Percentiles rank a stretch among this genome's conserved stretches.
Conservation (phyloP, 2,797 vertebrate genomes). For the Pelochelys cantorii region DNA sequence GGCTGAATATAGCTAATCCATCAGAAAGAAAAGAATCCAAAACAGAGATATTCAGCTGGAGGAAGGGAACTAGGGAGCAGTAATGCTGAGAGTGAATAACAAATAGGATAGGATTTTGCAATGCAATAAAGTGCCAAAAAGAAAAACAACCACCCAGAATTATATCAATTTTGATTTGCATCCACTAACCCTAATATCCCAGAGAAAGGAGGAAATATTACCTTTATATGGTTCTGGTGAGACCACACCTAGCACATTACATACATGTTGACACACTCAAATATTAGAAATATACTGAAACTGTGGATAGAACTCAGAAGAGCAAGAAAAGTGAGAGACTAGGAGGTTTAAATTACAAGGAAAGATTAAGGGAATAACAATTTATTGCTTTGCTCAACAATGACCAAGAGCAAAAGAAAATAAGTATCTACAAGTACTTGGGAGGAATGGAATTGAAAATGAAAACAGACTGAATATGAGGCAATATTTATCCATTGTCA, state of each 20-base stretch:
- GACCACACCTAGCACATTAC: conserved; percentile 11
- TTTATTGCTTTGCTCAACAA: conserved; percentile 61
- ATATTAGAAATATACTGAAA: fast-evolving
- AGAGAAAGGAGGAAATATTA: background rate
- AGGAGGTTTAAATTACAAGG: conserved; percentile 54
- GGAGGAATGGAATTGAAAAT: background rate
- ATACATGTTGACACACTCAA: conserved; percentile 14
- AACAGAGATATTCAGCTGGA: conserved; percentile 46
- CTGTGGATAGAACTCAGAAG: conserved; percentile 34
- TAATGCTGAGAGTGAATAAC: conserved; percentile 50
- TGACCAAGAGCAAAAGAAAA: conserved; percentile 50
- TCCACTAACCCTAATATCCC: background rate
- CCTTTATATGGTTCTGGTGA: conserved; percentile 21
- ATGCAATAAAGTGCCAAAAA: background rate
- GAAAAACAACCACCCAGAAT: background rate
- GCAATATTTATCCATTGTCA: background rate
- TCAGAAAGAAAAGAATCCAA: conserved; percentile 55
- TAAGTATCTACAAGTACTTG: conserved; percentile 29
- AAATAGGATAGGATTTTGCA: conserved; percentile 37
- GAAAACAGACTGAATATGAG: conserved; percentile 39
- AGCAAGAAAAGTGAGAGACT: conserved; percentile 4
- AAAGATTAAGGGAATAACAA: conserved; percentile 59
- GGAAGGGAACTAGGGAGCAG: conserved; percentile 53
- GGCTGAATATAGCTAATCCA: conserved; percentile 58
- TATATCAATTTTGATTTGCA: fast-evolving